Evolutionary conservation across 1,140 invertebrate species (phyloP).

Genomic region (Bactericera cockerelli): DNA sequence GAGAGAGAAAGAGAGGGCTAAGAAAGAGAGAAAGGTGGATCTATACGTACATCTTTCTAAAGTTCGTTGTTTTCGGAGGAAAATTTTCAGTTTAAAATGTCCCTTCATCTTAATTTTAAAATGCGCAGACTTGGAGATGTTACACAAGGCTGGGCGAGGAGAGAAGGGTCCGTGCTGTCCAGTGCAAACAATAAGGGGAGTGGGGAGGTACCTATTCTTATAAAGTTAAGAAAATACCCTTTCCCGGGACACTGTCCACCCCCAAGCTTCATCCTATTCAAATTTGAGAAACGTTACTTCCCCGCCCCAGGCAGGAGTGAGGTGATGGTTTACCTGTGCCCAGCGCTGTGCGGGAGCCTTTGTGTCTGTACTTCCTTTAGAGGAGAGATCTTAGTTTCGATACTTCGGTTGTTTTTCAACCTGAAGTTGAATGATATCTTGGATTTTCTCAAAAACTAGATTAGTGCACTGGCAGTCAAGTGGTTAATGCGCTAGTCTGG

Average conservation of each 20-base stretch:
- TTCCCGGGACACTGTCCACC: not conserved
- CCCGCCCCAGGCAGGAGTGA: not conserved
- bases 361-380: no score
- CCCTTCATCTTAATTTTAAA: constrained; percentile 8
- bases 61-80: not conserved
- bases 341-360: no score
- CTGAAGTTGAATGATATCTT: no score
- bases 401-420: no score
- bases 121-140: constrained; percentile 6
- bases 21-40: not conserved
- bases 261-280: not conserved
- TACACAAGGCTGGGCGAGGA: not conserved
- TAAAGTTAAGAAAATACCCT: constrained; percentile 9
- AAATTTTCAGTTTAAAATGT: constrained; percentile 8
- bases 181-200: constrained; percentile 1
- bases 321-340: not conserved
- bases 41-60: not conserved
- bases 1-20: constrained; percentile 8
- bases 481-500: no score
- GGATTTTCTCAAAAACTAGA: no score
- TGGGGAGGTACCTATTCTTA: constrained; percentile 1
- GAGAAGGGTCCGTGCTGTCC: not conserved
- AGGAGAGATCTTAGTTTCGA: no score
- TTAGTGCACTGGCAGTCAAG: no score
- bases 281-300: not conserved